A percentile compares a stretch with the other conserved stretches of the same genome.
Conservation (phyloP, 2,113 vertebrate genomes). For the Puntigrus tetrazona region DNA sequence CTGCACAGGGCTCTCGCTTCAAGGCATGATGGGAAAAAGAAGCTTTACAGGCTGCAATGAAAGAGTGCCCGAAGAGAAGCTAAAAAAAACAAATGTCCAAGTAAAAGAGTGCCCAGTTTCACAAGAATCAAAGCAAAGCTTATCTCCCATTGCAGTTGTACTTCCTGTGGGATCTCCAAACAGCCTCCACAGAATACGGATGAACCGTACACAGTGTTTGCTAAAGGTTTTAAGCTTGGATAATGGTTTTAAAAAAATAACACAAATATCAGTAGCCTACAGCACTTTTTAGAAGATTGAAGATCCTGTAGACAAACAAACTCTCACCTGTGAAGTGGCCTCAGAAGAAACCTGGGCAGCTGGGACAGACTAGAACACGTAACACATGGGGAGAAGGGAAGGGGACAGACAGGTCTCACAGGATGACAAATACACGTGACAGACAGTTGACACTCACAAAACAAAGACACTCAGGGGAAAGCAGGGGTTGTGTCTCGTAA, state of each 20-base stretch:
- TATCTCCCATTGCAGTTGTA: background rate
- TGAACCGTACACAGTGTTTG: background rate
- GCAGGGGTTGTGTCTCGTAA: background rate
- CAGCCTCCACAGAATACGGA: background rate
- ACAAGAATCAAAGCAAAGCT: background rate
- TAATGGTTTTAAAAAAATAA: background rate
- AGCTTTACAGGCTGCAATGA: slow-evolving; percentile 21
- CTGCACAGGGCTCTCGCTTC: slow-evolving; percentile 13
- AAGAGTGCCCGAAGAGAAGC: background rate
- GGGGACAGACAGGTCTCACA: slow-evolving; percentile 45
- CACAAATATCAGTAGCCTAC: background rate
- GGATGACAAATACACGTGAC: slow-evolving; percentile 40
- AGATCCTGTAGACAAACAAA: background rate
- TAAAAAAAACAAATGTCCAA: slow-evolving; percentile 25
- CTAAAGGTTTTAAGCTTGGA: background rate
- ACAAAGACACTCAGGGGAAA: slow-evolving; percentile 13
- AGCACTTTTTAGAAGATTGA: background rate
- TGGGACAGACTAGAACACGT: slow-evolving; percentile 72
- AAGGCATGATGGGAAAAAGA: slow-evolving; percentile 30
- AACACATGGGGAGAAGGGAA: slow-evolving; percentile 52
- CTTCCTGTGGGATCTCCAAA: slow-evolving; percentile 6
- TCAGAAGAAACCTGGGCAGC: slow-evolving; percentile 77
- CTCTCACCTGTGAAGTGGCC: slow-evolving; percentile 76
- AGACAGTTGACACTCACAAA: slow-evolving; percentile 38
- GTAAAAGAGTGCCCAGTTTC: slow-evolving; percentile 37